Base-by-base conservation (phyloP, 2,888 invertebrate species). In the Limnephilus lunatus region DNA sequence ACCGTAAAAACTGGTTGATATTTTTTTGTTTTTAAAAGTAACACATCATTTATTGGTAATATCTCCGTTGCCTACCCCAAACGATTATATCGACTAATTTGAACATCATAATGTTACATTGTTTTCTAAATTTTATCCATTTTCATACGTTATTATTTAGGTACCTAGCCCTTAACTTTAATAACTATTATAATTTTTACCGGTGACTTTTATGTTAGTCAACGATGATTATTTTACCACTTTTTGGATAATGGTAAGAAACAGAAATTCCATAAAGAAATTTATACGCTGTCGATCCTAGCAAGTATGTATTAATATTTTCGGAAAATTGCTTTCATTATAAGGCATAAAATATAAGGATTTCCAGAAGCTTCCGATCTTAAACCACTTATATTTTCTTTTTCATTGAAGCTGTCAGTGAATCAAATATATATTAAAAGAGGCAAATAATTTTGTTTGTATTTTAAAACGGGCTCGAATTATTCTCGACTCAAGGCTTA, bases 101-200 rank as follows among this genome's bases (percentile, higher is more conserved):
- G 30, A 48, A 48, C 86, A 86, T 14, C 86, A 44, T 86, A 86
- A 48, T 86, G 44, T 86, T 86, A 86, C 30, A 25, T 86, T 44
- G 2, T n/a, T 68, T 9, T 4, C 5, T 68, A 68, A 0, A 68
- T 68, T 25, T 25, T 68, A 25, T 68, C 7, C 7, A 0, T 25
- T 25, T 68, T 9, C 68, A 25, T 25, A 7, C 25, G 25, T 7
- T 68, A 68, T 68, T 25, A 68, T 68, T 68, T 68, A 25, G 68
- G 68, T 68, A 25, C 25, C 19, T 68, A 68, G 68, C 68, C 25
- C 19, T 25, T 25, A 68, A 68, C 19, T 68, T 68, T 25, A 19
- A 5, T 68, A n/a, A 85, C 48, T 85, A 12, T 30, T 30, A 39
- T 85, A 48, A 85, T 85, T n/a, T 85, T 68, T 68, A 48, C 39